phyloP scores from a whole-genome alignment of 2,888 invertebrate species.

The Sinodicranocentrus sp. region DNA sequence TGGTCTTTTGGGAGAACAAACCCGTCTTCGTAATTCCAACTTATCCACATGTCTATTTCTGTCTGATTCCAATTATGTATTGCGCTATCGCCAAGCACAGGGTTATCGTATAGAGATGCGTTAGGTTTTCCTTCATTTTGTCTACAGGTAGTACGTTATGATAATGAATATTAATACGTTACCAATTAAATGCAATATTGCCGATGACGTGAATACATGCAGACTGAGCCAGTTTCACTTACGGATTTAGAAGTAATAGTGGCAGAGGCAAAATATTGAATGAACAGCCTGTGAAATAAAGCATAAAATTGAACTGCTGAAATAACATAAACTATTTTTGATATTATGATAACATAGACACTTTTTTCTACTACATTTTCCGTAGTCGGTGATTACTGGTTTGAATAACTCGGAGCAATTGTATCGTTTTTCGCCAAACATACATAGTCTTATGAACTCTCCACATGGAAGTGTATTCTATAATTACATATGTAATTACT shows the following conservation, averaged over 20 bases:
- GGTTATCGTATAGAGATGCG: constrained; percentile 32
- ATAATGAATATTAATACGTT: neutral
- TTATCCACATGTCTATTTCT: constrained; percentile 8
- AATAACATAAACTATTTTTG: neutral
- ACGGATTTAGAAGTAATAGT: constrained; percentile 46
- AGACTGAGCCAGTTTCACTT: neutral
- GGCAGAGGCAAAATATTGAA: constrained; percentile 87
- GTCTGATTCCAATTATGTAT: neutral
- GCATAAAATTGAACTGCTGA: neutral
- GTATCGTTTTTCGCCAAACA: constrained; percentile 83
- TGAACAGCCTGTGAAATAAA: constrained; percentile 81
- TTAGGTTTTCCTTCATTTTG: neutral
- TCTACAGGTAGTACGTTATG: neutral
- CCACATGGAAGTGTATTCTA: constrained; percentile 80
- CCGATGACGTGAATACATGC: neutral
- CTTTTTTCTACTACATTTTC: constrained; percentile 84
- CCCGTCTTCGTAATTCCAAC: constrained; percentile 19
- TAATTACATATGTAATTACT: no score
- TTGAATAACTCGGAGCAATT: constrained; percentile 86
- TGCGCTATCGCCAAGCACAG: constrained; percentile 1
- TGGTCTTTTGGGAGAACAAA: constrained; percentile 16
- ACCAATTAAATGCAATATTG: neutral
- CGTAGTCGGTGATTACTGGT: constrained; percentile 89
- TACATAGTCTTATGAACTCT: constrained; percentile 85
- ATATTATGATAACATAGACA: neutral